These are phyloP conservation scores for Ormyrus rosae DNA, from an alignment of 2,888 invertebrate species.

Conservation along the genomic window DNA sequence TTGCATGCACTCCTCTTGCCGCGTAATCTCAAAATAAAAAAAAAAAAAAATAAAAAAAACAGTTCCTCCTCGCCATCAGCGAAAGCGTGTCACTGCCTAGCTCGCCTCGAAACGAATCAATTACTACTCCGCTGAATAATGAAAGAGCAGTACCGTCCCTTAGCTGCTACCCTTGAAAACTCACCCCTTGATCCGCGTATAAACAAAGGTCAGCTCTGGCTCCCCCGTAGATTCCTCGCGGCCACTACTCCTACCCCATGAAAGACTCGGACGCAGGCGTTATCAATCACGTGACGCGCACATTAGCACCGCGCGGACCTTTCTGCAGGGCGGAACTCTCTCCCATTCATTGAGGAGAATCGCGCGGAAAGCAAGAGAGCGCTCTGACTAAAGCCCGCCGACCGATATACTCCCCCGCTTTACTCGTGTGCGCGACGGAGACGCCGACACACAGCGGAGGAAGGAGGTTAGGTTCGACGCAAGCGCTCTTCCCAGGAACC, in stretches of 20 bases:
- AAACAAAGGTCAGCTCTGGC: conserved; percentile 5
- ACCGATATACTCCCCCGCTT: neutral
- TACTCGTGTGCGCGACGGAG: neutral
- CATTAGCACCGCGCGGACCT: too few relatives aligned
- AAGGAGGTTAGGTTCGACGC: conserved; percentile 12
- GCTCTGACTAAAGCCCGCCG: conserved; percentile 10
- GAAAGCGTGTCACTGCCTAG: too few relatives aligned
- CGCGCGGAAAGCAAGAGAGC: neutral
- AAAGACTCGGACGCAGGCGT: neutral
- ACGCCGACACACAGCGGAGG: too few relatives aligned
- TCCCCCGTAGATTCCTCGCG: neutral
- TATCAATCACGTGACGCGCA: conserved; percentile 30
- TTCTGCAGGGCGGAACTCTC: neutral
- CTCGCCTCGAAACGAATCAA: too few relatives aligned
- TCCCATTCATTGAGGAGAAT: conserved; percentile 34
- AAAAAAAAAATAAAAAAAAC: too few relatives aligned
- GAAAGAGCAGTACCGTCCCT: neutral
- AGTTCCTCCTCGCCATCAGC: too few relatives aligned
- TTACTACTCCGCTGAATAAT: neutral
- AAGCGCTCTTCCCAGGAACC: conserved; percentile 10
- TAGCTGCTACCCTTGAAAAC: conserved; percentile 1
- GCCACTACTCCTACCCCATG: too few relatives aligned
- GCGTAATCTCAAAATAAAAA: too few relatives aligned
- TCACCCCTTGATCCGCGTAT: neutral
- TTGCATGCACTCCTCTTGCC: too few relatives aligned